Conservation (phyloP, 2,888 invertebrate species). For the Schizaphis graminum region DNA sequence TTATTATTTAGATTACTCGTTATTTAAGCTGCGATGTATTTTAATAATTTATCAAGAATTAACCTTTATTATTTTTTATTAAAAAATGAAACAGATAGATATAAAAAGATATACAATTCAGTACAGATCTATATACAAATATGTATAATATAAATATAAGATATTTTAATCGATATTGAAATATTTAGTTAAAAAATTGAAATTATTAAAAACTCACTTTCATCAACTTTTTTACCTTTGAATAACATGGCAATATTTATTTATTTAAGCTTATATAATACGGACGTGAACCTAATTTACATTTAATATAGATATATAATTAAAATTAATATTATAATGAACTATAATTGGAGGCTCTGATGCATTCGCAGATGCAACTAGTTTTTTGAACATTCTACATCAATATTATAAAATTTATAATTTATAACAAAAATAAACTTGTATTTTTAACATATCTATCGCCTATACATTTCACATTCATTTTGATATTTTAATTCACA, state of each 20-base stretch:
- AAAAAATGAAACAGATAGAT: not conserved
- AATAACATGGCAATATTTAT: not conserved
- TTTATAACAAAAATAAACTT: not conserved
- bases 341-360: not conserved
- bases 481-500: not conserved
- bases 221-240: not conserved
- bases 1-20: not conserved
- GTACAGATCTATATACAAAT: too few relatives aligned
- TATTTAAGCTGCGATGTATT: not conserved
- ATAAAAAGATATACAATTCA: too few relatives aligned
- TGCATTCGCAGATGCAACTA: not conserved
- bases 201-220: not conserved
- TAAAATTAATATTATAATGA: too few relatives aligned
- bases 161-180: not conserved
- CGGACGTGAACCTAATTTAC: too few relatives aligned
- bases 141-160: not conserved
- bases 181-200: not conserved
- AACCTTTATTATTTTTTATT: not conserved
- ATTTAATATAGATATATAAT: too few relatives aligned
- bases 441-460: not conserved
- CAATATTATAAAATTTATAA: not conserved
- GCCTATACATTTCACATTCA: not conserved
- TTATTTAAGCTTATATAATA: too few relatives aligned
- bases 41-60: too few relatives aligned
- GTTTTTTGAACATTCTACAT: not conserved